phyloP scores from a whole-genome alignment of 2,797 vertebrate species.

The Rhinophrynus dorsalis region DNA sequence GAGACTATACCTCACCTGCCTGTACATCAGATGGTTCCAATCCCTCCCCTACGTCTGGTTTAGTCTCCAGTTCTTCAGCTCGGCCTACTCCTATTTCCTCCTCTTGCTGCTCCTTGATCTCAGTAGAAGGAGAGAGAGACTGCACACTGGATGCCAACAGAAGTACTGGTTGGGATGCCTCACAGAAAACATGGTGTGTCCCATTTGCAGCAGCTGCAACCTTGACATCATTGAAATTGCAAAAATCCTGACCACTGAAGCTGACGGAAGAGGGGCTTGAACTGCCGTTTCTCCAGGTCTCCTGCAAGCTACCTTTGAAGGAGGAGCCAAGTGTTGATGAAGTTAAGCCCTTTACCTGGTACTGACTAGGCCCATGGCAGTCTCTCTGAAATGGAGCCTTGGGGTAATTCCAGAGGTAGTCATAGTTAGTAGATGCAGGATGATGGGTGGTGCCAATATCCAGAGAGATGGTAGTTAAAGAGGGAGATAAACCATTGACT shows the following conservation, averaged over 20 bases:
- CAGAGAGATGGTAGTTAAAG: constrained; percentile 75
- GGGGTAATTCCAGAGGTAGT: constrained; percentile 90
- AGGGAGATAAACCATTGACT: constrained; percentile 85
- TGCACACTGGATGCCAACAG: constrained; percentile 65
- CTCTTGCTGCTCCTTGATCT: constrained; percentile 64
- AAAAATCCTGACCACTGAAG: constrained; percentile 75
- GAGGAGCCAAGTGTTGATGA: constrained; percentile 53
- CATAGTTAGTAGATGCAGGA: constrained; percentile 66
- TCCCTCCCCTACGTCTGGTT: constrained; percentile 65
- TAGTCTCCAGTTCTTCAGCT: constrained; percentile 64
- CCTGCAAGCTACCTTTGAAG: constrained; percentile 68
- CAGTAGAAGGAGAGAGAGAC: constrained; percentile 70
- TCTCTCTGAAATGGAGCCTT: constrained; percentile 88
- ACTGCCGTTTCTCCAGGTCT: constrained; percentile 85
- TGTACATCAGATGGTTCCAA: constrained; percentile 66
- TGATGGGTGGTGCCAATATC: constrained; percentile 62
- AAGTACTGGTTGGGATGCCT: constrained; percentile 76
- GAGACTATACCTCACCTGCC: constrained; percentile 62
- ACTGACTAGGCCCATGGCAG: constrained; percentile 77
- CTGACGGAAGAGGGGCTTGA: constrained; percentile 71
- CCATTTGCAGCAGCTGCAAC: constrained; percentile 67
- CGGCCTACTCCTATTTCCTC: constrained; percentile 52
- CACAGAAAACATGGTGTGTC: constrained; percentile 62
- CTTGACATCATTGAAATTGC: constrained; percentile 73
- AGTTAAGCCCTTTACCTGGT: constrained; percentile 83